phyloP scores from a whole-genome alignment of 2,888 invertebrate species.

The Anarsia innoxiella region DNA sequence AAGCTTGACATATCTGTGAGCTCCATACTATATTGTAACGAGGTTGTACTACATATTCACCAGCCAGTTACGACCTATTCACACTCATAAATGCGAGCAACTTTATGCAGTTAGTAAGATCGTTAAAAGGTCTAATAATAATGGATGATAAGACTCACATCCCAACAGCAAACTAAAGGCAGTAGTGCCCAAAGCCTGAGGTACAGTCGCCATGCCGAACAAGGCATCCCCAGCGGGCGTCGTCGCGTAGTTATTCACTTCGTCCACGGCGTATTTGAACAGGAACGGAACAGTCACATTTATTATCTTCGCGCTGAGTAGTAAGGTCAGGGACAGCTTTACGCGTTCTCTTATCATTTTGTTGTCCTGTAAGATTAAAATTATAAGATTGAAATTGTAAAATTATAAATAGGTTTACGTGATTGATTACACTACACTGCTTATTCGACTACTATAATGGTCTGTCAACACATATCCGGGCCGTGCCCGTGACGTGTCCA shows the following conservation, averaged over 20 bases:
- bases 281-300: conserved; percentile 96
- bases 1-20: too few relatives aligned
- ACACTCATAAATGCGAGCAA: too few relatives aligned
- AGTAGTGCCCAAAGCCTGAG: conserved; percentile 85
- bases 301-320: conserved; percentile 88
- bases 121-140: not conserved
- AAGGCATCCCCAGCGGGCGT: conserved; percentile 61
- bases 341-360: conserved; percentile 85
- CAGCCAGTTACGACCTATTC: too few relatives aligned
- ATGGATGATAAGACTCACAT: conserved; percentile 84
- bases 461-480: too few relatives aligned
- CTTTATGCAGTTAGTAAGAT: too few relatives aligned
- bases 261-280: conserved; percentile 95
- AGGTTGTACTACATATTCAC: too few relatives aligned
- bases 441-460: too few relatives aligned
- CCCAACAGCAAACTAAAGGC: conserved; percentile 89
- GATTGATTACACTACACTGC: too few relatives aligned
- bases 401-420: too few relatives aligned
- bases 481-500: too few relatives aligned
- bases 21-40: too few relatives aligned
- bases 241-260: conserved; percentile 79
- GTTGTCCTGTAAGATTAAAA: conserved; percentile 77
- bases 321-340: conserved; percentile 84
- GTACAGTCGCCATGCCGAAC: conserved; percentile 85
- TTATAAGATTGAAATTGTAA: conserved; percentile 5